Conservation (phyloP, 1,140 invertebrate genomes). For the Lycorma delicatula region DNA sequence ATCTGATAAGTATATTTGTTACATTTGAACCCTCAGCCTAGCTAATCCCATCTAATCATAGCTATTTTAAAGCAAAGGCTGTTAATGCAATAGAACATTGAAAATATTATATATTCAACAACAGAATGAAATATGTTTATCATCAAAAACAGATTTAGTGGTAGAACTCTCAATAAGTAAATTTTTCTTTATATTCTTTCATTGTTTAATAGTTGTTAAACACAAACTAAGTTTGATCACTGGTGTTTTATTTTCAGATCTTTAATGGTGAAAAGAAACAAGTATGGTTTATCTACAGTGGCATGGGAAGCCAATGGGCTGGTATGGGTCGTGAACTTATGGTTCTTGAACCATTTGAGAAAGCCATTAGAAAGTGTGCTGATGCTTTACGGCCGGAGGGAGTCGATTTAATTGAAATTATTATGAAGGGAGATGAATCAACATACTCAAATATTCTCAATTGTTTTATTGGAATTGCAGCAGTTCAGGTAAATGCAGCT, state of each 20-base stretch:
- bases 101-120: no score
- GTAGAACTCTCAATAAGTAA: no score
- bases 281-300: slow-evolving; percentile 90
- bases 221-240: no score
- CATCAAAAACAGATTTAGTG: no score
- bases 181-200: no score
- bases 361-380: slow-evolving; percentile 65
- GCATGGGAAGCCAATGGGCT: slow-evolving; percentile 95
- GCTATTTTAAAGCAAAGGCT: no score
- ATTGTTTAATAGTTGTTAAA: no score
- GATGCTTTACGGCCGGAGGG: slow-evolving; percentile 64
- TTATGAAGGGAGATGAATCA: slow-evolving; percentile 64
- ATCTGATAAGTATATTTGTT: no score
- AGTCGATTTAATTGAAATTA: slow-evolving; percentile 70
- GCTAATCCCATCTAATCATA: no score
- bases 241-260: slow-evolving; percentile 18
- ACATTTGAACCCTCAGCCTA: no score
- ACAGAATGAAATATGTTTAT: no score
- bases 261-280: slow-evolving; percentile 54
- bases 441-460: slow-evolving; percentile 76
- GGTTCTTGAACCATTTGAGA: slow-evolving; percentile 66
- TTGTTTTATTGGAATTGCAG: slow-evolving; percentile 88
- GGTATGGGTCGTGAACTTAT: slow-evolving; percentile 86
- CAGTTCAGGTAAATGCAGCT: slow-evolving; percentile 79
- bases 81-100: no score